Base-by-base conservation (phyloP, 2,888 invertebrate genomes). In the Torymus tubicola region DNA sequence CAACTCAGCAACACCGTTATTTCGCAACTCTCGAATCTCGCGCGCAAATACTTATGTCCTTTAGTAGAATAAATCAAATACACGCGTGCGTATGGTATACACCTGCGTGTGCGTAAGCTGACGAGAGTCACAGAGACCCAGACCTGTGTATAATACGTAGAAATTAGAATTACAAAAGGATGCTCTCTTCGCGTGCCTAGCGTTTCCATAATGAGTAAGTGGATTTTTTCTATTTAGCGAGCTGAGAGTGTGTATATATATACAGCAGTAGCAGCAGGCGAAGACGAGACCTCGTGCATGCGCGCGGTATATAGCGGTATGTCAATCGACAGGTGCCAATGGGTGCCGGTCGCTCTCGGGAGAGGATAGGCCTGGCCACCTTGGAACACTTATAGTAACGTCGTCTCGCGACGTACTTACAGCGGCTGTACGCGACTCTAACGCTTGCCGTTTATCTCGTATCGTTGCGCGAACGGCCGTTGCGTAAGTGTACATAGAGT, bases 181-280 rank as follows among this genome's bases (percentile, higher is more conserved):
- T 74, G 72, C 81, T 75, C 68, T 52, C 18, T 69, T 75, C 74
- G 67, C 79, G 11, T 61, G 77, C 69, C 67, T 70, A 65, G 69
- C 69, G 74, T 82, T 81, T 78, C 71, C 81, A 78, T 81, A 82
- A 81, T 76, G 78, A 83, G 81, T 64, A 18, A 63, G 64, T 80
- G 31, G 75, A 68, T 73, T 73, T 42, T 42, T 73, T 78, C 71
- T 60, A 73, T 74, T 73, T 73, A 65, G 50, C 31, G 24, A 65
- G 5, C 14, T 4, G 24, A 2, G 16, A 52, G 16, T 12, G n/a
- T n/a, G n/a, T n/a, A n/a, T n/a, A n/a, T n/a, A n/a, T n/a, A 52
- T 21, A 52, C 52, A 31, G 16, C 13, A 14, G 69, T 8, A 42
- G 42, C 42, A 31, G 13, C 42, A 50, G 53, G 11, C 42, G 58